Base-by-base conservation (phyloP, 2,113 vertebrate genomes). In the Petromus typicus region DNA sequence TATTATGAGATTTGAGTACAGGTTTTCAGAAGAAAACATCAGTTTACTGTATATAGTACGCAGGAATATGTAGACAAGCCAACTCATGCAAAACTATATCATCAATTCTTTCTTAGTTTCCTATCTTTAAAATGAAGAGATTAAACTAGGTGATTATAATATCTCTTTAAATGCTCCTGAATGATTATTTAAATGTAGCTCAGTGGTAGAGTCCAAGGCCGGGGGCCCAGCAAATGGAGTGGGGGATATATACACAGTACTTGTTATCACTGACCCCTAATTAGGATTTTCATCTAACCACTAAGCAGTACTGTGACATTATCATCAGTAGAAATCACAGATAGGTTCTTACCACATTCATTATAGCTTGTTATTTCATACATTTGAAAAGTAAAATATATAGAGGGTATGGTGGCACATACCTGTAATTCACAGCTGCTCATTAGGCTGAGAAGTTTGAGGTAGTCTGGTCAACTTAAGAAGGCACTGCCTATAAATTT, bases 1-100 rank as follows among this genome's bases (percentile, higher is more conserved):
- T 93, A 37, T 86, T 89, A 64, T 34, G 85, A 91, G 40, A 51
- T 91, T 82, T 73, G 86, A 96, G 40, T 34, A 88, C 61, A 78
- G 56, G 18, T 91, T 79, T 93, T 90, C 43, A 51, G 25, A 69
- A 93, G 67, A 45, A 93, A 89, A 73, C 30, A 30, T 16, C 91
- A 30, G 10, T 79, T 86, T 86, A 45, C 57, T 84, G 20, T 92
- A 71, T 87, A 66, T 23, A 88, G 3, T 51, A 71, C n/a, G 27
- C 22, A 67, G 13, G 94, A 57, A 89, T 86, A 91, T 76, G n/a
- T 32, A 90, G 82, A 86, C 6, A 78, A 43, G 69, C 18, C 75
- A 75, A 57, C 79, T 92, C 3, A 91, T 59, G 69, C 48, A 91
- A 86, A 57, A 37, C 64, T 86, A 13, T 86, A 56, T 30, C 51